Percentiles rank a stretch among this genome's conserved stretches.
phyloP scores from a whole-genome alignment of 2,888 invertebrate species.

The Leptarthrus brevirostris region DNA sequence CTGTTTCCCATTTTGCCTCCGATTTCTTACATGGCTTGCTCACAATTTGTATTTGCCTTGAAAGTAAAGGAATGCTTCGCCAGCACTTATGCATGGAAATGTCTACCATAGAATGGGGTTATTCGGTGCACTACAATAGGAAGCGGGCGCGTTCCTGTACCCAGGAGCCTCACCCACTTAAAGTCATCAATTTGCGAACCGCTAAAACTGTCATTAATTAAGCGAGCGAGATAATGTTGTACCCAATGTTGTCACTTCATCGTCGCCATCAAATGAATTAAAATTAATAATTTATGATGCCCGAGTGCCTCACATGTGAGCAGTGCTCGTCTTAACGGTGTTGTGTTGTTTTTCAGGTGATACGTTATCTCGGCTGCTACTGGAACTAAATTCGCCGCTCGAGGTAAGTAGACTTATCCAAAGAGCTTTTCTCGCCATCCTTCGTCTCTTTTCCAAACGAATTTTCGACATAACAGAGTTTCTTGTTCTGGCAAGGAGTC shows the following conservation, averaged over 20 bases:
- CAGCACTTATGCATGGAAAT: not conserved
- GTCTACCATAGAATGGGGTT: too few relatives aligned
- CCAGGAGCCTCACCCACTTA: conserved; percentile 1
- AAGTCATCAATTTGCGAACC: conserved; percentile 40
- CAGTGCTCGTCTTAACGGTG: conserved; percentile 5
- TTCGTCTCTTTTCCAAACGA: not conserved
- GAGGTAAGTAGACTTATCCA: not conserved
- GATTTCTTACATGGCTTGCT: not conserved
- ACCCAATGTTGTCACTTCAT: conserved; percentile 54
- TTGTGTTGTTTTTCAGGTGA: conserved; percentile 30
- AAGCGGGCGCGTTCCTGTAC: not conserved
- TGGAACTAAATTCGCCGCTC: not conserved
- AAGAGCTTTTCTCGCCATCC: not conserved
- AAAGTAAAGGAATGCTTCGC: not conserved
- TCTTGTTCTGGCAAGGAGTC: not conserved
- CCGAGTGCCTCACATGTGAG: conserved; percentile 14
- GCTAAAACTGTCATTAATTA: conserved; percentile 52
- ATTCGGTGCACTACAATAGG: not conserved
- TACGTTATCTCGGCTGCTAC: conserved; percentile 30
- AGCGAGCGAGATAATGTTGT: conserved; percentile 52
- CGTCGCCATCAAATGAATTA: conserved; percentile 54
- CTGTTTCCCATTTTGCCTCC: not conserved
- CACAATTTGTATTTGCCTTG: not conserved
- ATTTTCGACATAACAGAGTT: not conserved
- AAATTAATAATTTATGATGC: conserved; percentile 54